Conservation (phyloP, 30 jellyfish, hydroid and myxozoan species). For the Euphysa ruthae region DNA sequence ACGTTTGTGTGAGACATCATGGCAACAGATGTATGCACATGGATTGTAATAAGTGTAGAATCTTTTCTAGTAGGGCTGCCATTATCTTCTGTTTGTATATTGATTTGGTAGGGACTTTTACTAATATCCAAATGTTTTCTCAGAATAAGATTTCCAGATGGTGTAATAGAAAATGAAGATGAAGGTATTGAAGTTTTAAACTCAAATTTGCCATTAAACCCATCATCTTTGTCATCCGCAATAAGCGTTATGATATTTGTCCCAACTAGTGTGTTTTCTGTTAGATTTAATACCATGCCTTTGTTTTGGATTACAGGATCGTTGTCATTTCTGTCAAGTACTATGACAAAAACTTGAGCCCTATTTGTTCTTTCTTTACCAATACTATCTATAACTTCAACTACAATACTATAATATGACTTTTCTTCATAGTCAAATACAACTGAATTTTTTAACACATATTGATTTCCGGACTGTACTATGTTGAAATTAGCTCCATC, state of each 20-base stretch:
- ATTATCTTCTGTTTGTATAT: constrained; percentile 32
- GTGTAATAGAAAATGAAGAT: background rate
- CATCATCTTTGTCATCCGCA: constrained; percentile 63
- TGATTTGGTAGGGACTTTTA: too few relatives aligned
- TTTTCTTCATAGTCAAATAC: constrained; percentile 43
- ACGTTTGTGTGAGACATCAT: too few relatives aligned
- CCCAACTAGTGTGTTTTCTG: constrained; percentile 51
- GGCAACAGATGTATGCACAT: too few relatives aligned
- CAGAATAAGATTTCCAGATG: constrained; percentile 12
- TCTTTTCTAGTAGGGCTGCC: constrained; percentile 27
- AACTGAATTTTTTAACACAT: background rate
- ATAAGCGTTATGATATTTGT: constrained; percentile 32
- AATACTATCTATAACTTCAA: constrained; percentile 30
- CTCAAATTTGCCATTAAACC: background rate
- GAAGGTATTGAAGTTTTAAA: constrained; percentile 6
- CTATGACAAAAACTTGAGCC: constrained; percentile 36
- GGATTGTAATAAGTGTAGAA: background rate
- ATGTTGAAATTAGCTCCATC: background rate
- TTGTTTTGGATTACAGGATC: constrained; percentile 31
- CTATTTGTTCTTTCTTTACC: background rate
- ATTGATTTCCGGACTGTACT: background rate
- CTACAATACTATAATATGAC: constrained; percentile 14
- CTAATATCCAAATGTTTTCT: background rate
- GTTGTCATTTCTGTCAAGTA: constrained; percentile 56
- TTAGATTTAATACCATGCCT: constrained; percentile 33